Base-by-base conservation (phyloP, 2,113 vertebrate genomes). In the Engraulis encrasicolus region DNA sequence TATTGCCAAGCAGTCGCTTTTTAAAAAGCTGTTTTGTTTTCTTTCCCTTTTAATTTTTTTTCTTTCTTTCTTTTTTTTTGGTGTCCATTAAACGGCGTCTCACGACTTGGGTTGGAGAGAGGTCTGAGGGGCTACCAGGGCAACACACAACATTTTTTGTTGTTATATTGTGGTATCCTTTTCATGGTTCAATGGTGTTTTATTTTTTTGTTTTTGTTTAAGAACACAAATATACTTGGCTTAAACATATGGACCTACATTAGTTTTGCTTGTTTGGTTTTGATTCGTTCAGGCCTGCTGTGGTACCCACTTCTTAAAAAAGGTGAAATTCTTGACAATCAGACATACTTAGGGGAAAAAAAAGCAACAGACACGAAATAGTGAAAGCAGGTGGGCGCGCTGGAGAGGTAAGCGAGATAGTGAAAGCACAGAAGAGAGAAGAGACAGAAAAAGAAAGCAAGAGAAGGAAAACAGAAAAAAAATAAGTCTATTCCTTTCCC, bases 1-100 rank as follows among this genome's bases (percentile, higher is more conserved):
- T 94, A 94, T 92, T 93, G 93, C 91, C 92, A 93, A 93, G 91
- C 91, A 90, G 90, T 92, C 85, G 91, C 89, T 91, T 93, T 89
- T 93, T 89, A 94, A 95, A 92, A 91, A 90, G 23, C 78, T 45
- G 86, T 78, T 85, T 91, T 91, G 93, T 90, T 92, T 93, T 31
- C 17, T 9, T 37, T 19, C 88, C 9, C 4, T 74, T 36, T 12
- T 17, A n/a, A n/a, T n/a, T n/a, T n/a, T 78, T 85, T 91, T 91
- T 92, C 90, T 92, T 93, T 31, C 17, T 9, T 37, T 19, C 88
- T 9, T 15, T 74, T 36, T 12, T 17, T 17, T 74, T 34, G 2
- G 66, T 31, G 27, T 74, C 31, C 27, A 34, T 74, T 74, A 36
- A 74, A 17, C 15, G 66, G 0, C 58, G 31, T 66, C n/a, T n/a